Conservation (phyloP, 2,888 invertebrate species). For the Lymantria dispar region DNA sequence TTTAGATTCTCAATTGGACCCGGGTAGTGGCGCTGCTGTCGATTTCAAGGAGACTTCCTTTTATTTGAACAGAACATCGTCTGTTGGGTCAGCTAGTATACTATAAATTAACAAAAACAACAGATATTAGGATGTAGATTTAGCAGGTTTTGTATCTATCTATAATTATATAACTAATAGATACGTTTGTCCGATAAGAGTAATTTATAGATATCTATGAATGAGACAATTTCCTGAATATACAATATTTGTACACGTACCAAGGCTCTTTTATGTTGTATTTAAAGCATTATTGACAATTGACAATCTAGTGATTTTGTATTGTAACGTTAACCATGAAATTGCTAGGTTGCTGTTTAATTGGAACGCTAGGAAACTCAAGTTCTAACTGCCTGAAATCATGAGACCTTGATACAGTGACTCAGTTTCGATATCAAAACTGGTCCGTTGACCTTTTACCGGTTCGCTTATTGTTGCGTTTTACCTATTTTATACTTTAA, state of each 20-base stretch:
- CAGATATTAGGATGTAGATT: no score
- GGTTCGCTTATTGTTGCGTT: constrained; percentile 56
- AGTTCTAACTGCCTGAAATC: constrained; percentile 61
- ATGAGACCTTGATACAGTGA: constrained; percentile 74
- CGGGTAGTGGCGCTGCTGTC: no score
- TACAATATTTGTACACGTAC: constrained; percentile 18
- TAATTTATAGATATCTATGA: constrained; percentile 3
- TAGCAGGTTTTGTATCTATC: no score
- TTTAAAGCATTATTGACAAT: constrained; percentile 5
- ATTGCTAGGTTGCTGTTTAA: constrained; percentile 40
- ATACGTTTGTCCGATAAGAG: neutral
- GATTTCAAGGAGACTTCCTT: no score
- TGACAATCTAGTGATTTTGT: constrained; percentile 25
- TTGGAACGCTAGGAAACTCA: constrained; percentile 37
- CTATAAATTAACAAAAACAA: no score
- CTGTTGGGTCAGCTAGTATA: no score
- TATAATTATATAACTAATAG: no score
- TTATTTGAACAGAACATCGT: no score
- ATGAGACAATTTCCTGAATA: constrained; percentile 23
- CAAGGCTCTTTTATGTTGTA: constrained; percentile 17
- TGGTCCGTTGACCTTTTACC: constrained; percentile 77
- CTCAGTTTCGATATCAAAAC: constrained; percentile 74
- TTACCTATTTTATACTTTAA: constrained; percentile 29
- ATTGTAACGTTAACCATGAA: constrained; percentile 44
- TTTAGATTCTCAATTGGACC: no score